Conservation (phyloP, 2,888 invertebrate species). For the Falcaria lacertinaria region DNA sequence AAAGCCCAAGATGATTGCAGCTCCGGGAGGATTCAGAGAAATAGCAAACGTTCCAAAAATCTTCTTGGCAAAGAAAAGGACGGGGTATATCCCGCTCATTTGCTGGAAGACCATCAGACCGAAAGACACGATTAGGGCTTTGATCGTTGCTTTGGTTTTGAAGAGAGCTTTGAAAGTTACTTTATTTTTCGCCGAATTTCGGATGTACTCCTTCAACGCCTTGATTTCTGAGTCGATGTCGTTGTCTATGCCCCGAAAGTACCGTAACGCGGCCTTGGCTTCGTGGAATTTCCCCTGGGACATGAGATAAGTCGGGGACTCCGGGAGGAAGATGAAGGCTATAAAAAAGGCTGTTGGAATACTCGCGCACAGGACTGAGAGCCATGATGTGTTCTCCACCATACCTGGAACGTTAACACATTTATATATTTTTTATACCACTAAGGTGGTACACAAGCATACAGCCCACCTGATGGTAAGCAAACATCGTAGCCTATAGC, state of each 20-base stretch:
- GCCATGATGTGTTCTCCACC: constrained; percentile 56
- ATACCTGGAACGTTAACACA: constrained; percentile 72
- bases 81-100: constrained; percentile 80
- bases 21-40: constrained; percentile 51
- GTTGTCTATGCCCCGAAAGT: constrained; percentile 81
- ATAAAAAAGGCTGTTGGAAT: constrained; percentile 67
- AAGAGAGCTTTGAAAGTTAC: constrained; percentile 68
- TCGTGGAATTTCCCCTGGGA: constrained; percentile 75
- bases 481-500: too few species aligned
- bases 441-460: too few species aligned
- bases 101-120: constrained; percentile 84
- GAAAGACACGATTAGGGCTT: constrained; percentile 71
- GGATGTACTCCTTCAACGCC: constrained; percentile 63
- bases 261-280: constrained; percentile 80
- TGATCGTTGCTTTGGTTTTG: constrained; percentile 56
- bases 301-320: constrained; percentile 83
- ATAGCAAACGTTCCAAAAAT: constrained; percentile 75
- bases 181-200: constrained; percentile 62
- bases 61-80: constrained; percentile 79
- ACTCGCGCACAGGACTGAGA: constrained; percentile 60
- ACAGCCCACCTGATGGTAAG: too few species aligned
- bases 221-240: constrained; percentile 78
- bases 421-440: too few species aligned
- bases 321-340: constrained; percentile 83
- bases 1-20: constrained; percentile 81